Evolutionary conservation across 1,140 invertebrate genomes (phyloP), one percentile per base, ranked within the genome.

Genomic region (Ruditapes philippinarum): DNA sequence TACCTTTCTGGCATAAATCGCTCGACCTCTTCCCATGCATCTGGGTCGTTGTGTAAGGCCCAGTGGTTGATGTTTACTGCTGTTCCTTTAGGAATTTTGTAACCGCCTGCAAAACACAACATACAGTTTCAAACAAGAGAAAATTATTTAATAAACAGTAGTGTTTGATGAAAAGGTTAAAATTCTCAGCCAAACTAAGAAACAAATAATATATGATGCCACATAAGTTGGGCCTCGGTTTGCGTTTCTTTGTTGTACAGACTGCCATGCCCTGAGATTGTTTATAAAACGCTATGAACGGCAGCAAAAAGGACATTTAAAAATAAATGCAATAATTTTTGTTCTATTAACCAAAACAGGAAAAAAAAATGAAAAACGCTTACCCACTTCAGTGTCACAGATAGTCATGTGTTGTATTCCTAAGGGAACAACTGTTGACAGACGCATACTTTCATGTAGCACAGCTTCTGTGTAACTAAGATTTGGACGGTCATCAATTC

Each of bases 61-160:
- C 97, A 97, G 90, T 98, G 97, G 94, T 98, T 98, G n/a, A 97
- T 97, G 9, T 98, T 96, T 0, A 98, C 97, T 97, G 98, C 98
- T 28, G 98, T 98, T 88, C 98, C 97, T 97, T 96, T 96, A 0
- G 97, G 97, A 68, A 98, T 97, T 74, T 91, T 91, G 90, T 97
- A 98, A 54, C 81, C 87, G 49, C 70, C 68, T 76, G 87, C 57
- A 79, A 70, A 79, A 33, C n/a, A n/a, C 49, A 51, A 51, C 49
- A 9, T 9, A 51, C 9, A n/a, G n/a, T n/a, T n/a, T n/a, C n/a
- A n/a, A n/a, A n/a, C n/a, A n/a, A n/a, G n/a, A n/a, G n/a, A n/a
- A n/a, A n/a, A n/a, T n/a, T n/a, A n/a, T n/a, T n/a, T n/a, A n/a
- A n/a, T n/a, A n/a, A n/a, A n/a, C n/a, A n/a, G n/a, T n/a, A n/a